Base-by-base conservation (phyloP, 2,113 vertebrate genomes). In the Perccottus glenii region DNA sequence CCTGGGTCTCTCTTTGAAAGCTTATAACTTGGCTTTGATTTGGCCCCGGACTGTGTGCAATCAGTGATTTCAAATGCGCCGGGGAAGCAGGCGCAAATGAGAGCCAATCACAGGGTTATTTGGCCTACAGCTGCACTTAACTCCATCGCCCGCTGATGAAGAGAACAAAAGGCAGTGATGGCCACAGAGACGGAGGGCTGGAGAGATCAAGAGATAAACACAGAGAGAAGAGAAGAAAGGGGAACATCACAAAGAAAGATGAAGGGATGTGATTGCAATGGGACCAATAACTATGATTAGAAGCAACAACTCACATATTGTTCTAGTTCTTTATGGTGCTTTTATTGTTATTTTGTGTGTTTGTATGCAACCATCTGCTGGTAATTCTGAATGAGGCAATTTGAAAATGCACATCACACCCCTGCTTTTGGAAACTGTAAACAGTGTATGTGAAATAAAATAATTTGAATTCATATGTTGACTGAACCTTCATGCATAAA, bases 81-180 rank as follows among this genome's bases (percentile, higher is more conserved):
- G 50, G 75, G 84, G 85, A 88, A 63, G 78, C 70, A 73, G 73
- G 69, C 81, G 85, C 89, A 91, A 89, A 84, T 87, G 80, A 89
- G 82, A 89, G 83, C 85, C 91, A 91, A 91, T 91, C 90, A 89
- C 75, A 46, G 56, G 73, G 82, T 85, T 89, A 87, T 87, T 89
- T 87, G 85, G 82, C 81, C 88, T 82, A 78, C 84, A 90, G 88
- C 85, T 82, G 84, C 88, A 88, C 87, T 91, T 90, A 86, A 86
- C 83, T 85, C 71, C 70, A 69, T 84, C 64, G 87, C 80, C 83
- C 51, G 64, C 73, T 81, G 86, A 83, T 84, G 46, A 58, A 78
- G 73, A 76, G 80, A 84, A 86, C 81, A 82, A 86, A 89, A 76
- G 80, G 60, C 60, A 70, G 68, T 58, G 80, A 81, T 75, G 83